These are phyloP conservation scores for Pegoplata infirma DNA, from an alignment of 2,888 invertebrate genomes.

Conservation along the genomic window DNA sequence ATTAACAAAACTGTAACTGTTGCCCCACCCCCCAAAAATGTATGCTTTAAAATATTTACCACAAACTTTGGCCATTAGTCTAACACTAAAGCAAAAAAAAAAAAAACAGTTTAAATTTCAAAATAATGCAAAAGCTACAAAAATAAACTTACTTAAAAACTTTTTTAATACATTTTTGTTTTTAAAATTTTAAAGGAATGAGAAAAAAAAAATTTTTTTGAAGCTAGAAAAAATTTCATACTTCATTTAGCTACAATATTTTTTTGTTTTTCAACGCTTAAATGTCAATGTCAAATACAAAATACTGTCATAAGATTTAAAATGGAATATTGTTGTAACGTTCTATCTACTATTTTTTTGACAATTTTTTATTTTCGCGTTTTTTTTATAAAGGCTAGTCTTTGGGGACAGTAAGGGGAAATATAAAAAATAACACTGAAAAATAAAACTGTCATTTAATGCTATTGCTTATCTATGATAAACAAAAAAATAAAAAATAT, in stretches of 20 bases:
- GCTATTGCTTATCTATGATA: constrained; percentile 22
- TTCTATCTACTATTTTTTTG: no score
- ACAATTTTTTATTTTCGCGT: background rate
- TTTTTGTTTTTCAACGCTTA: constrained; percentile 1
- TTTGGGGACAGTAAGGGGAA: background rate
- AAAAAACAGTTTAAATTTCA: background rate
- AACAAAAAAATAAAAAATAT: no score
- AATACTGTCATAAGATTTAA: background rate
- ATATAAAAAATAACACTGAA: no score
- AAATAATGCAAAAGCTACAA: background rate
- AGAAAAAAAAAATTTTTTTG: background rate
- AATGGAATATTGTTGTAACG: background rate
- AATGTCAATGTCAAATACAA: constrained; percentile 10
- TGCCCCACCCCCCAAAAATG: background rate
- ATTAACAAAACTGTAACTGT: constrained; percentile 19
- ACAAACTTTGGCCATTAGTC: constrained; percentile 34
- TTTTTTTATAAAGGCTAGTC: background rate
- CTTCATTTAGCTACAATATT: background rate
- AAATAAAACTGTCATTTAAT: constrained; percentile 46
- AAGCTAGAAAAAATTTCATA: background rate
- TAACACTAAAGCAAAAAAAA: background rate
- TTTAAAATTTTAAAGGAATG: background rate
- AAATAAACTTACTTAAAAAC: constrained; percentile 1
- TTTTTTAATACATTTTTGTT: constrained; percentile 18
- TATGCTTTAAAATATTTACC: constrained; percentile 24